Evolutionary conservation across 1,140 invertebrate genomes (phyloP).

Genomic region (Drosophila murphyi): DNA sequence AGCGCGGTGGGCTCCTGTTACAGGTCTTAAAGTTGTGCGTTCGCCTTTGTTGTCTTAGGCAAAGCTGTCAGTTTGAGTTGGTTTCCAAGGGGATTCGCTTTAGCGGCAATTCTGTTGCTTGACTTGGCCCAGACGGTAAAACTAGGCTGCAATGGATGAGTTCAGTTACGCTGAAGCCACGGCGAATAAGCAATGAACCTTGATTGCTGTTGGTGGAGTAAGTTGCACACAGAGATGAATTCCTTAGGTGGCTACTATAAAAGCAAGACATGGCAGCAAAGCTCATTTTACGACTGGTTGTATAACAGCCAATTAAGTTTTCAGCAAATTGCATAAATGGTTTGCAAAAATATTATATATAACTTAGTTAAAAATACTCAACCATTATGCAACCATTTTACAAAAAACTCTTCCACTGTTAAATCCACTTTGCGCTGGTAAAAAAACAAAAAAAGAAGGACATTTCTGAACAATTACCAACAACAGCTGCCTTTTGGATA

Average conservation of each 20-base stretch:
- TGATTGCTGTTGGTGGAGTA: neutral
- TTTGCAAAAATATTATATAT: neutral
- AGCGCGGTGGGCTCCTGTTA: neutral
- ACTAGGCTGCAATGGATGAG: neutral
- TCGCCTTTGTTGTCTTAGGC: neutral
- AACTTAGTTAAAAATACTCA: neutral
- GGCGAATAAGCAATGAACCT: constrained; percentile 1
- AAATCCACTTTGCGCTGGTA: neutral
- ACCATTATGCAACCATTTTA: neutral
- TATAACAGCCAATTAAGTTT: neutral
- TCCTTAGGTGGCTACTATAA: neutral
- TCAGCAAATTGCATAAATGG: constrained; percentile 1
- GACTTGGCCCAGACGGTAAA: neutral
- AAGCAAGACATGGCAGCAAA: neutral
- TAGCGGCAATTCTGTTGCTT: neutral
- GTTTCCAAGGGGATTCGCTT: neutral
- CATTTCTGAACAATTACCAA: neutral
- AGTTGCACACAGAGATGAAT: neutral
- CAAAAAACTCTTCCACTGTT: neutral
- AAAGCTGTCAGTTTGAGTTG: neutral
- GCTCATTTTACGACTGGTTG: neutral
- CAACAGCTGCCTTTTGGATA: neutral
- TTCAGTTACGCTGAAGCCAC: neutral
- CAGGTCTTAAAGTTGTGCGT: neutral
- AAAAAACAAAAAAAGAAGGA: neutral